A percentile compares a stretch with the other conserved stretches of the same genome.
Conservation (phyloP, 2,113 vertebrate species). For the Hippocampus guttulatus region DNA sequence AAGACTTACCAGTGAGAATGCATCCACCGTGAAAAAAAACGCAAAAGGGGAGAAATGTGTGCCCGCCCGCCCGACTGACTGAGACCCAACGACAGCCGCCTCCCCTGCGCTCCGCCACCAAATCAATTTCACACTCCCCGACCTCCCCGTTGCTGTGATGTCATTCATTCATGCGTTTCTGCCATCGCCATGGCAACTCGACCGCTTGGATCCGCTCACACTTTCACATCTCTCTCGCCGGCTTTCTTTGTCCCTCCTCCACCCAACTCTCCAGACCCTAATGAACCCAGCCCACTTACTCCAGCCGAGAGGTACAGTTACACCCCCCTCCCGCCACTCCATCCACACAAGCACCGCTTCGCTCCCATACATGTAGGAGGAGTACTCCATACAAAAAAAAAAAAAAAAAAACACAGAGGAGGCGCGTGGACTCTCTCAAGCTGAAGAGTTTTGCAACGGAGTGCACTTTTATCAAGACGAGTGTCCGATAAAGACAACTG, state of each 20-base stretch:
- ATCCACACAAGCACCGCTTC: constrained; percentile 22
- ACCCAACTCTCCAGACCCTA: constrained; percentile 51
- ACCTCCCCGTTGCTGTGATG: constrained; percentile 82
- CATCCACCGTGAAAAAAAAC: constrained; percentile 32
- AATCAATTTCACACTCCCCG: constrained; percentile 96
- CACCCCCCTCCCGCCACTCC: constrained; percentile 38
- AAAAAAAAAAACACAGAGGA: constrained; percentile 4
- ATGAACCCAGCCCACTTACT: constrained; percentile 45
- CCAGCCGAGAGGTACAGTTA: constrained; percentile 56
- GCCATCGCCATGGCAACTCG: constrained; percentile 86
- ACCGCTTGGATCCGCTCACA: constrained; percentile 74
- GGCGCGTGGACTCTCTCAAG: constrained; percentile 32
- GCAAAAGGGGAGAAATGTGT: constrained; percentile 68
- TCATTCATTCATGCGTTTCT: constrained; percentile 90
- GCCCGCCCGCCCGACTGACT: constrained; percentile 46
- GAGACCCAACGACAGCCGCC: constrained; percentile 51
- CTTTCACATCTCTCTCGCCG: constrained; percentile 57
- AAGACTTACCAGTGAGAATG: constrained; percentile 72
- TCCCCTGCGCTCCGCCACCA: constrained; percentile 74
- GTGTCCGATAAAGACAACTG: constrained; percentile 22
- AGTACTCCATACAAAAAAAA: constrained; percentile 19
- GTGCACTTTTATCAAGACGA: constrained; percentile 22
- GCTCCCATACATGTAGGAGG: constrained; percentile 21
- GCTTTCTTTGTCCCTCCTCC: constrained; percentile 31
- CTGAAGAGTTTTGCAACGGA: constrained; percentile 26